A percentile compares a stretch with the other conserved stretches of the same genome.
Conservation (phyloP, 2,113 vertebrate species). For the Podarcis raffonei region DNA sequence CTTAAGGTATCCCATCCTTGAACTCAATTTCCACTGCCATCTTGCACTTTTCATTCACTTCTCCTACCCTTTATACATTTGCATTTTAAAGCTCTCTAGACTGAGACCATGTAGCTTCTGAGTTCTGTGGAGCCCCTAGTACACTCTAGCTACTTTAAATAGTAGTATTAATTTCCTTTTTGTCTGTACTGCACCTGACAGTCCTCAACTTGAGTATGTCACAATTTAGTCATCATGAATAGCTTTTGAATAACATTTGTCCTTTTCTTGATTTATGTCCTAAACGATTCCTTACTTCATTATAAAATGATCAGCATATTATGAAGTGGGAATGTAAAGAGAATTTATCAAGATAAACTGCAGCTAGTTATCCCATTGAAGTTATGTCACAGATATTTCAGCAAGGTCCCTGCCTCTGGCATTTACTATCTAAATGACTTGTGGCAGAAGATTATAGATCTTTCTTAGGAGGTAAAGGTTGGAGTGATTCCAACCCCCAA, state of each 20-base stretch:
- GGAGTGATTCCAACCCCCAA: neutral
- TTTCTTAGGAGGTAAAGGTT: slow-evolving; percentile 15
- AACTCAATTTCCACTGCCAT: neutral
- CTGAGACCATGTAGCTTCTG: neutral
- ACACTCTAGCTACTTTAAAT: neutral
- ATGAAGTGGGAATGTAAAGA: neutral
- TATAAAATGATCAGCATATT: neutral
- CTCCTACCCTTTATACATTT: neutral
- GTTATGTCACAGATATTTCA: slow-evolving; percentile 32
- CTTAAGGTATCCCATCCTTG: neutral
- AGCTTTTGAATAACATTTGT: neutral
- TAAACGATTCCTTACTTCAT: neutral
- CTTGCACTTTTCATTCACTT: neutral
- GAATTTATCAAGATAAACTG: slow-evolving; percentile 31
- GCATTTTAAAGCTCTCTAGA: neutral
- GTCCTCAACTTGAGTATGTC: neutral
- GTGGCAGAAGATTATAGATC: slow-evolving; percentile 20
- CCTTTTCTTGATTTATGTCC: neutral
- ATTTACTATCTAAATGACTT: slow-evolving; percentile 25
- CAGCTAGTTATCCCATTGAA: neutral
- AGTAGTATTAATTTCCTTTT: neutral
- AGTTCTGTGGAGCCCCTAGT: neutral
- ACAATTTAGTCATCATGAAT: neutral
- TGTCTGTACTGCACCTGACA: neutral
- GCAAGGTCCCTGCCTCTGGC: neutral